Evolutionary conservation across 2,113 vertebrate species (phyloP).

Genomic region (Ondatra zibethicus): DNA sequence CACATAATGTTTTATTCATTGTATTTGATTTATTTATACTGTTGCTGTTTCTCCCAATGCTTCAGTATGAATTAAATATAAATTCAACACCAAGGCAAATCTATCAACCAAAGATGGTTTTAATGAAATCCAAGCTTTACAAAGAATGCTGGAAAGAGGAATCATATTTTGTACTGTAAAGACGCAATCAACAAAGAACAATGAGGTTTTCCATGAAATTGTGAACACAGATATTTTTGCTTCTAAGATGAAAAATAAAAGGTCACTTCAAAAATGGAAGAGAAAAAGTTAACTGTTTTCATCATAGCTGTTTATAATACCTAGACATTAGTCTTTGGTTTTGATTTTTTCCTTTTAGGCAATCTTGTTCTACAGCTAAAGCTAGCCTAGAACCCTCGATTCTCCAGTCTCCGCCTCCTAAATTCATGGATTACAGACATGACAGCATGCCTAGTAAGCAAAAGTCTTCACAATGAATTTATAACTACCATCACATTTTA

Average conservation of each 20-base stretch:
- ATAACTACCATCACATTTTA: not conserved
- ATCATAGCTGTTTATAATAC: not conserved
- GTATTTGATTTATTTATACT: slow-evolving; percentile 74
- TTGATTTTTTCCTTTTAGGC: not conserved
- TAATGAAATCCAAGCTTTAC: slow-evolving; percentile 47
- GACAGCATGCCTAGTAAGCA: not conserved
- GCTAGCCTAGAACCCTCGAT: not conserved
- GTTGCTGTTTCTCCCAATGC: slow-evolving; percentile 46
- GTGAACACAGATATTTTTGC: not conserved
- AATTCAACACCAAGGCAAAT: slow-evolving; percentile 58
- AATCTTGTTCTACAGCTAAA: not conserved
- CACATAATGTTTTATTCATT: slow-evolving; percentile 72
- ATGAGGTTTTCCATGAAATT: not conserved
- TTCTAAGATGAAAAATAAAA: not conserved
- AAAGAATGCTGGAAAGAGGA: not conserved
- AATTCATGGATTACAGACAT: not conserved
- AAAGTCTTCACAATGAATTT: not conserved
- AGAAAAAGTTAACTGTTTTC: not conserved
- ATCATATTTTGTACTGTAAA: not conserved
- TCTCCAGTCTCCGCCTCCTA: not conserved
- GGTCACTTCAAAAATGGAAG: not conserved
- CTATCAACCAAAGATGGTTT: slow-evolving; percentile 17
- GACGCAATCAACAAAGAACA: not conserved
- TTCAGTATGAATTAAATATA: slow-evolving; percentile 64
- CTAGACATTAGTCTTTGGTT: not conserved